Conservation (phyloP, 2,113 vertebrate genomes). For the Coptodon rendalli region DNA sequence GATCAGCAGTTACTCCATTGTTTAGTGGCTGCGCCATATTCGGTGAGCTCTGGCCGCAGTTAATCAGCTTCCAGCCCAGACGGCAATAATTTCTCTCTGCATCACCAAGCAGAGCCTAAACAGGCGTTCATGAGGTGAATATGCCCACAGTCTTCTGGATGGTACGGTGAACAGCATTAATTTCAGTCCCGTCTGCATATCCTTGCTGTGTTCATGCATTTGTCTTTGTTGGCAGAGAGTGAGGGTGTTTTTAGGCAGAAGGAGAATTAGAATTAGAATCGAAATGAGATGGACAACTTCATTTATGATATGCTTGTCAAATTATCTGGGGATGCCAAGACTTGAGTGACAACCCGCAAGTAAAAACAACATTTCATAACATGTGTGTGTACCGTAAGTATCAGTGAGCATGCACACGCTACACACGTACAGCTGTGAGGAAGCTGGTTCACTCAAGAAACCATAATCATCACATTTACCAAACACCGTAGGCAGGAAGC, state of each 20-base stretch:
- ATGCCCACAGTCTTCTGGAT: slow-evolving; percentile 12
- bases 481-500: slow-evolving; percentile 31
- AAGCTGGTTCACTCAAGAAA: slow-evolving; percentile 13
- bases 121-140: slow-evolving; percentile 35
- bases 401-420: neutral
- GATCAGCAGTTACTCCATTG: slow-evolving; percentile 42
- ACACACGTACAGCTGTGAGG: neutral
- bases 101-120: slow-evolving; percentile 33
- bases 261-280: slow-evolving; percentile 15
- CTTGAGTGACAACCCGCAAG: slow-evolving; percentile 1
- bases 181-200: neutral
- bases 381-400: neutral
- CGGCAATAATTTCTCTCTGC: slow-evolving; percentile 57
- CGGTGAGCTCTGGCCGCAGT: slow-evolving; percentile 41
- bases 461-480: slow-evolving; percentile 44
- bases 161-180: neutral
- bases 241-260: neutral
- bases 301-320: slow-evolving; percentile 30
- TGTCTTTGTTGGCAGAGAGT: neutral
- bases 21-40: slow-evolving; percentile 42
- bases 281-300: slow-evolving; percentile 31
- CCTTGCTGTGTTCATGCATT: neutral
- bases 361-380: neutral
- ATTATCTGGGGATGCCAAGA: slow-evolving; percentile 15
- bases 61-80: slow-evolving; percentile 58